Evolutionary conservation across 2,888 invertebrate genomes (phyloP).

Genomic region (Agriopis marginaria): DNA sequence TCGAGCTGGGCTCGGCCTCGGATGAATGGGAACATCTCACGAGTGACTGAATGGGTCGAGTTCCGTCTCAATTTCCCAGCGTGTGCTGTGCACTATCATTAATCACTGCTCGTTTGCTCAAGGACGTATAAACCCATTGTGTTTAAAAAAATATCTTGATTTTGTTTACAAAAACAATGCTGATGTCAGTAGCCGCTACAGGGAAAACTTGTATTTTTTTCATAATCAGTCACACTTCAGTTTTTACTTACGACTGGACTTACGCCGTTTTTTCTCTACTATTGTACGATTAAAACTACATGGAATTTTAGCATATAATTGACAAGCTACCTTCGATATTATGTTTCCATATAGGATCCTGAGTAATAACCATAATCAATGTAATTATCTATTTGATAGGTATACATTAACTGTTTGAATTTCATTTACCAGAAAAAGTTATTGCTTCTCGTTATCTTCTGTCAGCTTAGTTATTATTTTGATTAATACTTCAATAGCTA

Average conservation of each 20-base stretch:
- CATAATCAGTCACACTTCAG: neutral
- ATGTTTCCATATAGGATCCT: neutral
- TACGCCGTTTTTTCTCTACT: neutral
- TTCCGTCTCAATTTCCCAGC: constrained; percentile 68
- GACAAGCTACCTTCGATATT: constrained; percentile 4
- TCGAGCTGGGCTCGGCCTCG: constrained; percentile 28
- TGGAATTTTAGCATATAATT: constrained; percentile 4
- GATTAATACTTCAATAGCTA: constrained; percentile 16
- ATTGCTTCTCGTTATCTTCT: constrained; percentile 25
- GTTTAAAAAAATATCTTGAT: constrained; percentile 55
- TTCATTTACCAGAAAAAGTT: constrained; percentile 3
- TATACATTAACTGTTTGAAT: neutral
- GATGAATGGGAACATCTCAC: constrained; percentile 65
- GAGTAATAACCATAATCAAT: constrained; percentile 11
- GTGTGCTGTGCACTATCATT: constrained; percentile 60
- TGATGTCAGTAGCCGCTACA: constrained; percentile 15
- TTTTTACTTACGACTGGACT: constrained; percentile 3
- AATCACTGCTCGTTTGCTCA: constrained; percentile 76
- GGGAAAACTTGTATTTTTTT: constrained; percentile 6
- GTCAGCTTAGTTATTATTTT: constrained; percentile 20
- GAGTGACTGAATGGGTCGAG: constrained; percentile 57
- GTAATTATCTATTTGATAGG: constrained; percentile 12
- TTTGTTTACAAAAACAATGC: constrained; percentile 35
- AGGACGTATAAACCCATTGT: constrained; percentile 60
- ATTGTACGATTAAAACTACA: constrained; percentile 1